phyloP scores from a whole-genome alignment of 2,113 vertebrate species.

The Rhynchopsitta pachyrhyncha region DNA sequence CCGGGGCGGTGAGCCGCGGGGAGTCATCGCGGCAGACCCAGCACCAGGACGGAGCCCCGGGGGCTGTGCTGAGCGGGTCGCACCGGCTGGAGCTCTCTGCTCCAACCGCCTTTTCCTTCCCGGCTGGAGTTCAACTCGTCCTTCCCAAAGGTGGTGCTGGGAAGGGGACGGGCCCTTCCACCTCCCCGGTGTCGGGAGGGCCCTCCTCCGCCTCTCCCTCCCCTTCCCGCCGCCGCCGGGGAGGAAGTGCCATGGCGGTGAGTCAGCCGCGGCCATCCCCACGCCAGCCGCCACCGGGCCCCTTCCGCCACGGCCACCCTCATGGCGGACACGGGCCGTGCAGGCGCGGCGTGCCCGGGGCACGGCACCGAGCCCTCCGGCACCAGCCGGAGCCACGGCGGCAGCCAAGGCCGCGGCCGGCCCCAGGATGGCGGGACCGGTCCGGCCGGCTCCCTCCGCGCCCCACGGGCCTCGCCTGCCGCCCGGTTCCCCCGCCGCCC shows the following conservation, averaged over 20 bases:
- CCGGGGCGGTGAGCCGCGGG: not conserved
- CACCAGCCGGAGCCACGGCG: not conserved
- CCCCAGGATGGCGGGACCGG: not conserved
- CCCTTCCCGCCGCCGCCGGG: conserved; percentile 17
- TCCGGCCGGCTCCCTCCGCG: not conserved
- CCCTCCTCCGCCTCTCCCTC: conserved; percentile 12
- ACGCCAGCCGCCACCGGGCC: not conserved
- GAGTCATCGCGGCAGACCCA: not conserved
- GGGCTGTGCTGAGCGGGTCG: not conserved
- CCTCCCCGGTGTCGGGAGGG: conserved; percentile 15
- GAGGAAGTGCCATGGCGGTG: conserved; percentile 57
- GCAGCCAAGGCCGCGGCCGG: not conserved
- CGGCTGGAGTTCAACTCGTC: not conserved
- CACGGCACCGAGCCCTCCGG: too few relatives aligned
- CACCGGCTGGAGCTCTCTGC: not conserved
- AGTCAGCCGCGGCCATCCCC: conserved; percentile 24
- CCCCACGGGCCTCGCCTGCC: too few relatives aligned
- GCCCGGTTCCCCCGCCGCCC: not conserved
- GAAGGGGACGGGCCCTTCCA: conserved; percentile 37
- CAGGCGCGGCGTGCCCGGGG: not conserved
- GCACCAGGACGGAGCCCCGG: not conserved
- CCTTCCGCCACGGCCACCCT: not conserved
- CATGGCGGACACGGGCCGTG: not conserved
- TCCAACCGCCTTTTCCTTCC: not conserved
- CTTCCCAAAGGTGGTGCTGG: conserved; percentile 28